Evolutionary conservation across 2,888 invertebrate species (phyloP).

Genomic region (Enchytraeus crypticus): DNA sequence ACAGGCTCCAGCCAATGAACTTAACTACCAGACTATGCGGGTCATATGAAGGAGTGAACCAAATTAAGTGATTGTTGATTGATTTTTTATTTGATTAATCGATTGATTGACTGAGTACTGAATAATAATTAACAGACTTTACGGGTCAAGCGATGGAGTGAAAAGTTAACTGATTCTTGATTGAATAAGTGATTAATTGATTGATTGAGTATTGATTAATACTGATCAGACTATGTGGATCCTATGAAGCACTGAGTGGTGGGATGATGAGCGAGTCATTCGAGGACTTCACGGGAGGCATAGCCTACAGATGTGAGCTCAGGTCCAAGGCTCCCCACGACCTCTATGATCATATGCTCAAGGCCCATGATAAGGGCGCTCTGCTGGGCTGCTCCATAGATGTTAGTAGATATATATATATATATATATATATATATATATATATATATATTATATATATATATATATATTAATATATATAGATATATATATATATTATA

Average conservation of each 20-base stretch:
- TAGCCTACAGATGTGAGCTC: constrained; percentile 64
- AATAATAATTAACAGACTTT: no score
- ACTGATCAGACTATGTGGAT: constrained; percentile 9
- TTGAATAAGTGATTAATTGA: no score
- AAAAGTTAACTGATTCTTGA: no score
- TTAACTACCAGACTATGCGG: no score
- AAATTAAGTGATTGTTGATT: no score
- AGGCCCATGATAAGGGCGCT: constrained; percentile 77
- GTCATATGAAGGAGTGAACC: no score
- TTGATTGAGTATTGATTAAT: no score
- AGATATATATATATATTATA: not conserved
- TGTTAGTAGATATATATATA: constrained; percentile 31
- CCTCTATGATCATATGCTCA: constrained; percentile 74
- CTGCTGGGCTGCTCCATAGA: constrained; percentile 89
- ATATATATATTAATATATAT: not conserved
- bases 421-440: no score
- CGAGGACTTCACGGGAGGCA: constrained; percentile 65
- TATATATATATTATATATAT: not conserved
- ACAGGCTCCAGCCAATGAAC: no score
- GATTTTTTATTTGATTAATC: no score
- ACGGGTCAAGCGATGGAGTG: no score
- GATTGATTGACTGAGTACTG: no score
- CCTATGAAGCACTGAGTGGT: constrained; percentile 53
- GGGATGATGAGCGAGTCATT: constrained; percentile 60
- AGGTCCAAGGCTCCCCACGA: constrained; percentile 51